A percentile compares a stretch with the other conserved stretches of the same genome.
phyloP scores from a whole-genome alignment of 2,113 vertebrate genomes.

The Ceyx margarethae region DNA sequence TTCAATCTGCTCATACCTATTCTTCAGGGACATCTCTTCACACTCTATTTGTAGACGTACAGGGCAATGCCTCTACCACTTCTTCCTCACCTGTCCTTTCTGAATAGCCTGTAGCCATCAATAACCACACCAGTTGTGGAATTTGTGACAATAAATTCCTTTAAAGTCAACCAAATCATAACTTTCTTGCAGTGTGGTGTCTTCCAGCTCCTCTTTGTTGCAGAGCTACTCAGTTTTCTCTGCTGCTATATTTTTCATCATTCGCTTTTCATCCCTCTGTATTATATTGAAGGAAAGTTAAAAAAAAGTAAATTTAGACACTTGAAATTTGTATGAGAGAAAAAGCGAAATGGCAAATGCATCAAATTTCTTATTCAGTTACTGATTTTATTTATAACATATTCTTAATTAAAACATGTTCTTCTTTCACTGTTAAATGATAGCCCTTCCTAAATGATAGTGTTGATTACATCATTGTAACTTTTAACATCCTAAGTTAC shows the following conservation, averaged over 20 bases:
- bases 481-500: neutral
- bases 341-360: neutral
- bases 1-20: too few relatives aligned
- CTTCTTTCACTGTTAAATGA: neutral
- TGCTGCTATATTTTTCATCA: neutral
- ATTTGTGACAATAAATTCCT: too few relatives aligned
- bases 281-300: neutral
- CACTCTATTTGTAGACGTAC: too few relatives aligned
- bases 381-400: neutral
- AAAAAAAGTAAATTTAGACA: neutral
- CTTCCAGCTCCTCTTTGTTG: too few relatives aligned
- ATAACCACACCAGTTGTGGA: too few relatives aligned
- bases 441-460: neutral
- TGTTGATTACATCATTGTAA: neutral
- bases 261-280: neutral
- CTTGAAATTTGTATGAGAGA: neutral
- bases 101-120: too few relatives aligned
- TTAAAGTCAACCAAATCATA: too few relatives aligned
- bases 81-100: too few relatives aligned
- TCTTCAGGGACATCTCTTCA: too few relatives aligned
- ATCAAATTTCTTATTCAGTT: neutral
- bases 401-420: neutral
- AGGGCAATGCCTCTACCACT: too few relatives aligned
- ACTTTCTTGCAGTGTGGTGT: too few relatives aligned
- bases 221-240: neutral